Evolutionary conservation across 2,113 vertebrate genomes (phyloP).

Genomic region (Chloropsis hardwickii): DNA sequence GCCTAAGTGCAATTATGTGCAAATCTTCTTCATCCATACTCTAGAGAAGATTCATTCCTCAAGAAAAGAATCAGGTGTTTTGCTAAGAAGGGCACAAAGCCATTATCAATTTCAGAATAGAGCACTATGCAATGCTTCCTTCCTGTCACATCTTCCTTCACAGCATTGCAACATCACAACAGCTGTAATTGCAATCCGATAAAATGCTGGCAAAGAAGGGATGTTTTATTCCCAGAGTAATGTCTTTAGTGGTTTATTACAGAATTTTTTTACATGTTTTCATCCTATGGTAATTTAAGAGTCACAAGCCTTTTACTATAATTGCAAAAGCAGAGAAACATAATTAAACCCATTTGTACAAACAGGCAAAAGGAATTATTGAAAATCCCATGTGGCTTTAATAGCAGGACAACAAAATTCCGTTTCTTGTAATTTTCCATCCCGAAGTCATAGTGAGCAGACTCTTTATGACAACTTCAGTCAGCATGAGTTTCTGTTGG

Average conservation of each 20-base stretch:
- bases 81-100: not conserved
- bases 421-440: not conserved
- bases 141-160: not conserved
- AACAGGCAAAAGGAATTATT: not conserved
- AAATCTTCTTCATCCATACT: not conserved
- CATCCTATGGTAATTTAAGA: not conserved
- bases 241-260: not conserved
- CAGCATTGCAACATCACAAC: not conserved
- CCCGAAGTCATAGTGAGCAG: not conserved
- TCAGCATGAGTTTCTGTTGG: not conserved
- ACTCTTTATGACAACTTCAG: not conserved
- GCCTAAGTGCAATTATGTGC: not conserved
- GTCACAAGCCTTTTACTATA: not conserved
- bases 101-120: not conserved
- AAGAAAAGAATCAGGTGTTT: not conserved
- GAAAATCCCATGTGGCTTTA: not conserved
- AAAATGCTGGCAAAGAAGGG: not conserved
- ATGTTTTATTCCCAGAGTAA: not conserved
- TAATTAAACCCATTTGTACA: not conserved
- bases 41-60: not conserved
- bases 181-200: not conserved
- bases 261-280: not conserved
- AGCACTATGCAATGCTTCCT: slow-evolving; percentile 15
- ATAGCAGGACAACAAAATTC: not conserved
- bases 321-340: not conserved